These are phyloP conservation scores for Telmatherina bonti DNA, from an alignment of 2,797 vertebrate genomes.

Conservation along the genomic window DNA sequence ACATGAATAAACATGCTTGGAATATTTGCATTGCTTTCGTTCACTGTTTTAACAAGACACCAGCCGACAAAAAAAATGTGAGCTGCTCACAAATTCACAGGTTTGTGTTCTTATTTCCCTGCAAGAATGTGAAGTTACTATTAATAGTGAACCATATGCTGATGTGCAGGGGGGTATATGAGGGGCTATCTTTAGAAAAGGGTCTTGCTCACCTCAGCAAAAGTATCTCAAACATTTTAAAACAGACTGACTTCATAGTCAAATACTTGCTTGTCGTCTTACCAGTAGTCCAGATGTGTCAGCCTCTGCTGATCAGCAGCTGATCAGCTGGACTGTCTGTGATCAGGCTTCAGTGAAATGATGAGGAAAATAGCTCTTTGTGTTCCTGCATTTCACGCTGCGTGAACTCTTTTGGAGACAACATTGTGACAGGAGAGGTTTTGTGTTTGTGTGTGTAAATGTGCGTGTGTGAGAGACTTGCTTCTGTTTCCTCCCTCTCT, in stretches of 20 bases:
- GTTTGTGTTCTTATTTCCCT: no score
- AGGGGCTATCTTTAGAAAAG: not conserved
- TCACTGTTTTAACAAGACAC: not conserved
- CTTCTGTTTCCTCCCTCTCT: conserved; percentile 11
- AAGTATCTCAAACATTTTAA: not conserved
- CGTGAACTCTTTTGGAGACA: not conserved
- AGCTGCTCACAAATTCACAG: not conserved
- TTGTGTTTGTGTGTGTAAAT: not conserved
- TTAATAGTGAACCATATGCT: no score
- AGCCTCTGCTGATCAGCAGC: not conserved
- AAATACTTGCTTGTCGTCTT: not conserved
- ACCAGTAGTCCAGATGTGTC: not conserved
- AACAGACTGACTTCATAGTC: not conserved
- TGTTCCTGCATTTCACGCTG: not conserved
- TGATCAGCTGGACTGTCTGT: not conserved
- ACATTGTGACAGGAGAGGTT: not conserved
- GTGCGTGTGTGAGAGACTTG: not conserved
- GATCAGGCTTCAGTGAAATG: not conserved
- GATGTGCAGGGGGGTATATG: not conserved
- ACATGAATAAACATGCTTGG: not conserved
- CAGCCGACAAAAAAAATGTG: not conserved
- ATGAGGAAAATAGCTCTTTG: not conserved
- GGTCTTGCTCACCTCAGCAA: not conserved
- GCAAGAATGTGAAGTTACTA: no score
- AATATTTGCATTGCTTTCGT: not conserved